Conservation (phyloP, 2,888 invertebrate species). For the Campoplex nolae region DNA sequence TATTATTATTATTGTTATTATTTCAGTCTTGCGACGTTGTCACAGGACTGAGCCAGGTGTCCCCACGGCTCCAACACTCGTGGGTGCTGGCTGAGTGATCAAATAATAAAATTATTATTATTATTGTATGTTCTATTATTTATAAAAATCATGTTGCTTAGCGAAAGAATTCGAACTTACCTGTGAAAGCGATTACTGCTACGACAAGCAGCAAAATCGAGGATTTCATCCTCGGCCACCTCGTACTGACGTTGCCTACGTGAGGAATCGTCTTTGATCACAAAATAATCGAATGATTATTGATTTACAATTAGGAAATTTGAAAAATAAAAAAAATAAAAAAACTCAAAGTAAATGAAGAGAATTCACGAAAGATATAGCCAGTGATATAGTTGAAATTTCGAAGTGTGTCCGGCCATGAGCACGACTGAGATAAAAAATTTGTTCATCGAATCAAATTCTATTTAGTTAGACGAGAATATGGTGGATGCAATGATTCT, state of each 20-base stretch:
- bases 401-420: conserved; percentile 60
- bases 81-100: too few species aligned
- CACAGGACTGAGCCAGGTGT: too few species aligned
- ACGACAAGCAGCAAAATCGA: conserved; percentile 80
- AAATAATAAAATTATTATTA: too few species aligned
- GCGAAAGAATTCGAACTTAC: conserved; percentile 76
- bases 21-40: too few species aligned
- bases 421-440: conserved; percentile 27
- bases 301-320: neutral
- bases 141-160: conserved; percentile 1
- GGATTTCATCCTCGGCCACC: conserved; percentile 78
- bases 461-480: too few species aligned
- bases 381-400: conserved; percentile 40
- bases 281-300: conserved; percentile 39
- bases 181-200: conserved; percentile 78
- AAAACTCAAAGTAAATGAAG: conserved; percentile 34
- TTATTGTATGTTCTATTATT: too few species aligned
- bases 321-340: neutral
- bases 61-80: too few species aligned
- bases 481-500: too few species aligned
- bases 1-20: neutral
- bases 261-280: conserved; percentile 43
- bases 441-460: too few species aligned
- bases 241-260: conserved; percentile 35
- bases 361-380: conserved; percentile 17